phyloP scores from a whole-genome alignment of 2,113 vertebrate genomes.

The Theristicus caerulescens region DNA sequence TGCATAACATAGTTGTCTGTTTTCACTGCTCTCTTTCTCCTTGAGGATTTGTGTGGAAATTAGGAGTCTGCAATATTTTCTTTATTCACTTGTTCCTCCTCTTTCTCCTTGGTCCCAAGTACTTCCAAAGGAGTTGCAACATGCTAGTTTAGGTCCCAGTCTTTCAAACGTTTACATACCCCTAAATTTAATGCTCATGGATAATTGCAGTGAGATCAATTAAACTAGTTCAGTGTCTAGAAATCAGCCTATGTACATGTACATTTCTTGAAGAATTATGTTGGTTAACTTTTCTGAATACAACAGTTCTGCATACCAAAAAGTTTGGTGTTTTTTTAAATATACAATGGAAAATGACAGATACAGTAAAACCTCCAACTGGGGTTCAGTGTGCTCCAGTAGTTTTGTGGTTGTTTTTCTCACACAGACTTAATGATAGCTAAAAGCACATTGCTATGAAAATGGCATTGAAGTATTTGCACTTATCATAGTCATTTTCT shows the following conservation, averaged over 20 bases:
- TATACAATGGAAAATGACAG: background rate
- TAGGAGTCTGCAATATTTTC: slow-evolving; percentile 2
- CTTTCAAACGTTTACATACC: background rate
- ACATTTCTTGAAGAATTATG: background rate
- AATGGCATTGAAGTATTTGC: slow-evolving; percentile 27
- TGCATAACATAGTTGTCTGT: background rate
- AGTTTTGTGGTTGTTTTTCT: slow-evolving; percentile 18
- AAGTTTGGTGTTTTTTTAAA: background rate
- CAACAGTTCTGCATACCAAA: background rate
- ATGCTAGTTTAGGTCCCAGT: background rate
- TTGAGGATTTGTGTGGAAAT: slow-evolving; percentile 33
- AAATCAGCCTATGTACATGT: background rate
- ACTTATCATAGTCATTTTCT: slow-evolving; percentile 17
- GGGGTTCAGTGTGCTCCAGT: background rate
- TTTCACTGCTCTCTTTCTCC: slow-evolving; percentile 40
- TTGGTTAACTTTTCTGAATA: background rate
- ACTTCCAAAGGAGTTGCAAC: background rate
- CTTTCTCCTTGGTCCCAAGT: background rate
- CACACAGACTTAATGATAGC: background rate
- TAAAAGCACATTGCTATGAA: slow-evolving; percentile 3
- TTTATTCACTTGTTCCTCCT: background rate
- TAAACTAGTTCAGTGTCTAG: background rate
- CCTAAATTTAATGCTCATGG: background rate
- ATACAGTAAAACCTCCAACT: background rate
- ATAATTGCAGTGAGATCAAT: background rate